Base-by-base conservation (phyloP, 2,888 invertebrate genomes). In the Cryptocephalus moraei region DNA sequence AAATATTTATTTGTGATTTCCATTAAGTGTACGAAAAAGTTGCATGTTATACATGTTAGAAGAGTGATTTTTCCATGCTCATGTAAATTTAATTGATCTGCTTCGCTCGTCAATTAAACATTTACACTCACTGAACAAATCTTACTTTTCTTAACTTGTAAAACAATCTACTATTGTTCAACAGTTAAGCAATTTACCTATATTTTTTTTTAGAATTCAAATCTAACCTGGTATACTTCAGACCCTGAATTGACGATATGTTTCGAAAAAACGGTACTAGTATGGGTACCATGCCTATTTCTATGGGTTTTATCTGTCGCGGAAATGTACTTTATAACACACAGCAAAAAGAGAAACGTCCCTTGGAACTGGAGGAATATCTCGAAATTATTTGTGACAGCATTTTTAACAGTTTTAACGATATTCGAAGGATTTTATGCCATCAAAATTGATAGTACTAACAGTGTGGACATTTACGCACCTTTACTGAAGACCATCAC, bases 281-380 rank as follows among this genome's bases (percentile, higher is more conserved):
- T 89, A 40, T 94, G 92, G 91, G 71, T 79, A 33, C 93, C 94
- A 0, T 88, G 89, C 66, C 75, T 76, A 44, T 87, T 86, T 65
- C 72, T 91, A 11, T 91, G 88, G 87, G 53, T 80, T 1, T 79
- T 84, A 55, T 73, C 82, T 8, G 70, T 81, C 6, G 70, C 89
- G 51, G 88, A 89, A 59, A 70, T 79, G 47, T 84, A 78, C 64
- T 85, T 84, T 62, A 76, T 86, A 56, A 67, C 80, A 53, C 76
- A 77, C 58, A 86, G 86, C 67, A 81, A 81, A 69, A 80, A 80
- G 62, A 78, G 75, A 65, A 77, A 83, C 65, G 80, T 87, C 69
- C 86, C 86, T 58, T 84, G 82, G 82, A 79, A 78, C 59, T 73
- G 76, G 54, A 67, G 82, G 49, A 85, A 81, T 63, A 74, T 81